Base-by-base conservation (phyloP, 2,113 vertebrate genomes). In the Lepus americanus region DNA sequence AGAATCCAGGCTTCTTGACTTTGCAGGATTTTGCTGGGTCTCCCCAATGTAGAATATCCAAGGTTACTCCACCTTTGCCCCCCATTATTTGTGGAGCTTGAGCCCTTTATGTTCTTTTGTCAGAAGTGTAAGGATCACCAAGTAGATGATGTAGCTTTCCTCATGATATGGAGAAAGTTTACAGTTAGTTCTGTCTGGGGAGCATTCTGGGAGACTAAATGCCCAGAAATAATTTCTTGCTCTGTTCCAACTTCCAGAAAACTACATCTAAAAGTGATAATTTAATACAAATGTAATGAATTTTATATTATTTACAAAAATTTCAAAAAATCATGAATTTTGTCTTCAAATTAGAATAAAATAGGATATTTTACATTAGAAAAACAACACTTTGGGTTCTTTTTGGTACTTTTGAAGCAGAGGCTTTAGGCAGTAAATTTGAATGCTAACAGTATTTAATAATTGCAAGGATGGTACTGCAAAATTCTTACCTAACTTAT, bases 301-400 rank as follows among this genome's bases (percentile, higher is more conserved):
- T 87, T 94, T 86, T 85, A 55, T 80, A 85, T 81, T 70, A 29
- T 70, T 88, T 89, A 73, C 33, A 89, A 25, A 61, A 51, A 78
- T 72, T 89, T 27, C 12, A 94, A 86, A 33, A 95, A 97, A 59
- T 53, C 31, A 11, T 6, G 66, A 88, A 59, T 96, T 94, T 97
- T 96, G 19, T 95, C 94, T 96, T 86, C 31, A 39, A 64, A 25
- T 76, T 97, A 92, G 97, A 92, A 89, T 96, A 59, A 97, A 63
- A 59, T 19, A 59, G 23, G 27, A 70, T 14, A 49, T 27, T 89
- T 95, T 87, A 88, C 72, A 33, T n/a, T 10, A 73, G 72, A 74
- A 84, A 25, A 90, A 44, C 22, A 81, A 59, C 17, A 61, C 10
- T 55, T 72, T 83, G 53, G 55, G 9, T 29, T 70, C 22, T 90